Conservation (phyloP, 2,888 invertebrate genomes). For the Liopterus haemorrhoidalis region DNA sequence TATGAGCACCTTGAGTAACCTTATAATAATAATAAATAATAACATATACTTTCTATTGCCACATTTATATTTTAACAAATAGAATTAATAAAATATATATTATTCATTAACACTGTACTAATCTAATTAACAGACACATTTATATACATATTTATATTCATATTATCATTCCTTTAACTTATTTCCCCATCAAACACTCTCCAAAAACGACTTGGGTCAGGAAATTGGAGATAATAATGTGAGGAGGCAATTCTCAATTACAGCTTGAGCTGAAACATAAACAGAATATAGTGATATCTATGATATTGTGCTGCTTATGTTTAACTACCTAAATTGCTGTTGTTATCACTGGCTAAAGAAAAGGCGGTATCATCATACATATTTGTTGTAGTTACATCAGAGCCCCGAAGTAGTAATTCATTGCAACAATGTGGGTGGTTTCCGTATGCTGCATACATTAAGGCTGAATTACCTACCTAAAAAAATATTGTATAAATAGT, state of each 20-base stretch:
- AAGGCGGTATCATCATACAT: conserved; percentile 79
- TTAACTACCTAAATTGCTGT: conserved; percentile 47
- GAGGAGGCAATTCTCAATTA: conserved; percentile 68
- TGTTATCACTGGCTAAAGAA: conserved; percentile 67
- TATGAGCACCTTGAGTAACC: too few relatives aligned
- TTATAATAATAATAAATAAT: too few relatives aligned
- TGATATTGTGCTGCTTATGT: conserved; percentile 1
- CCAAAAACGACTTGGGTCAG: neutral
- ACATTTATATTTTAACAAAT: conserved; percentile 17
- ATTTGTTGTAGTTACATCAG: conserved; percentile 75
- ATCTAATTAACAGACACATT: too few relatives aligned
- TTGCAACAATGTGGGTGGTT: conserved; percentile 87
- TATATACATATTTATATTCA: too few relatives aligned
- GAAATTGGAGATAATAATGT: conserved; percentile 42
- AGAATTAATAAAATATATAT: too few relatives aligned
- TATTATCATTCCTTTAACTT: neutral
- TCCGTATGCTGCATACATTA: conserved; percentile 87
- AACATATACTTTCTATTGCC: too few relatives aligned
- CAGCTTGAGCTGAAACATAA: conserved; percentile 63
- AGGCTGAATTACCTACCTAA: conserved; percentile 79
- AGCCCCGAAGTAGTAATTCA: conserved; percentile 72
- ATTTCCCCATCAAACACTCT: neutral
- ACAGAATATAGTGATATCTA: conserved; percentile 23
- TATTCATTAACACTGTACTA: too few relatives aligned
- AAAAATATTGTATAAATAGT: conserved; percentile 37